A percentile compares a stretch with the other conserved stretches of the same genome.
Evolutionary conservation across 2,113 vertebrate genomes (phyloP).

Genomic region (Hippocampus comes): DNA sequence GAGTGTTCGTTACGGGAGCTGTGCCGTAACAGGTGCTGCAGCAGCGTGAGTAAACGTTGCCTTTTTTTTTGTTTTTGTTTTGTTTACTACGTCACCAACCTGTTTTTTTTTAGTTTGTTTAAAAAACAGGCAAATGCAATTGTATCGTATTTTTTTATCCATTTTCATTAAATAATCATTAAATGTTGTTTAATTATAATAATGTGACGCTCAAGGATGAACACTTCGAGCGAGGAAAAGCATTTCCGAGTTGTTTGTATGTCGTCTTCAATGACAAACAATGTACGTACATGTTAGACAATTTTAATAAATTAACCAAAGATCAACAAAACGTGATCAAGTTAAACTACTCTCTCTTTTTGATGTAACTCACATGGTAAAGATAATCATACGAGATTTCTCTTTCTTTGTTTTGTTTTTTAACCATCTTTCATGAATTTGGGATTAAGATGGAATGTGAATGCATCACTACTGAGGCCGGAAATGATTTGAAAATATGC

Average conservation of each 20-base stretch:
- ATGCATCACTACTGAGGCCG: background rate
- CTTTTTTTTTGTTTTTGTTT: background rate
- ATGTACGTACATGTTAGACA: background rate
- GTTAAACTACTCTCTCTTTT: background rate
- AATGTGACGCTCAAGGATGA: background rate
- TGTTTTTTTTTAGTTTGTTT: background rate
- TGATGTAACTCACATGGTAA: background rate
- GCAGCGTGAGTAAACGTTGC: background rate
- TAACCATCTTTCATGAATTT: background rate
- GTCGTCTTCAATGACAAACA: background rate
- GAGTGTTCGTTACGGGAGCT: background rate
- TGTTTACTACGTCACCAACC: background rate
- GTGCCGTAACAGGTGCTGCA: background rate
- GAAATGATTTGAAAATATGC: background rate
- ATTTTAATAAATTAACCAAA: background rate
- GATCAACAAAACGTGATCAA: background rate
- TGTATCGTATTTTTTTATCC: background rate
- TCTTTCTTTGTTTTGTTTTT: background rate
- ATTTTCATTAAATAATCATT: background rate
- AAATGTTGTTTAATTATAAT: background rate
- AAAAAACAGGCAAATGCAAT: background rate
- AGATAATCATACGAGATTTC: background rate
- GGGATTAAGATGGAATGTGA: background rate
- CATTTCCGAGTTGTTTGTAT: background rate
- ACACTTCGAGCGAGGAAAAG: background rate